phyloP scores from a whole-genome alignment of 2,888 invertebrate species.

The Scaptomyza polygonia region DNA sequence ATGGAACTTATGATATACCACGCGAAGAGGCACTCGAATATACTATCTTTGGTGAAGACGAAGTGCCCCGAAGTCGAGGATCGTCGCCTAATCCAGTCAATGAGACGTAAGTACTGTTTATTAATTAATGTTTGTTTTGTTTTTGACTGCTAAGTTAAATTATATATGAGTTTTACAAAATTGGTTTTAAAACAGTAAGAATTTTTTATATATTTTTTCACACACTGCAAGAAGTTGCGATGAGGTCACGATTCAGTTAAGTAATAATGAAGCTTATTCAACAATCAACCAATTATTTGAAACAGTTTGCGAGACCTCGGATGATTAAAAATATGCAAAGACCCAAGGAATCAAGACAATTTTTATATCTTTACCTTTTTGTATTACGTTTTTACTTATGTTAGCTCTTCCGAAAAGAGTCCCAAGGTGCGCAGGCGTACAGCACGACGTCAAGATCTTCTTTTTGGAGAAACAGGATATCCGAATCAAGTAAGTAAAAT shows the following conservation, averaged over 20 bases:
- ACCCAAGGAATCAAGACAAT: conserved; percentile 11
- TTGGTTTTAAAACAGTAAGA: conserved; percentile 14
- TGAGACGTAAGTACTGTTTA: conserved; percentile 74
- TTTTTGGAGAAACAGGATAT: conserved; percentile 85
- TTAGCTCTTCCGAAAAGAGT: conserved; percentile 53
- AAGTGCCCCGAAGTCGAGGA: conserved; percentile 55
- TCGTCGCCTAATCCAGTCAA: conserved; percentile 73
- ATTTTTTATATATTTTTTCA: conserved; percentile 26
- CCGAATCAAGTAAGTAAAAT: conserved; percentile 24
- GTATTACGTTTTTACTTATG: conserved; percentile 21
- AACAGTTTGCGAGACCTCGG: conserved; percentile 41
- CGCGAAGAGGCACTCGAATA: conserved; percentile 45
- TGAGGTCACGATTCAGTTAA: conserved; percentile 64
- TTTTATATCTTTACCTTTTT: conserved; percentile 13
- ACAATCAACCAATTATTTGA: conserved; percentile 51
- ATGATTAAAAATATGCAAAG: conserved; percentile 16
- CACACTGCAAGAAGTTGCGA: conserved; percentile 38
- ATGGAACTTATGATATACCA: conserved; percentile 83
- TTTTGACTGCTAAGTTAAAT: too few species aligned
- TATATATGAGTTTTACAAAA: not conserved
- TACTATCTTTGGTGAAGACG: conserved; percentile 34
- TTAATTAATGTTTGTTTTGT: not conserved
- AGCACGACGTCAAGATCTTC: conserved; percentile 88
- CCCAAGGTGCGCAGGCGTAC: conserved; percentile 88
- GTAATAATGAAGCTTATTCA: conserved; percentile 46